Evolutionary conservation across 2,113 vertebrate genomes (phyloP), one percentile per base, ranked within the genome.

Genomic region (Hemichromis elongatus): DNA sequence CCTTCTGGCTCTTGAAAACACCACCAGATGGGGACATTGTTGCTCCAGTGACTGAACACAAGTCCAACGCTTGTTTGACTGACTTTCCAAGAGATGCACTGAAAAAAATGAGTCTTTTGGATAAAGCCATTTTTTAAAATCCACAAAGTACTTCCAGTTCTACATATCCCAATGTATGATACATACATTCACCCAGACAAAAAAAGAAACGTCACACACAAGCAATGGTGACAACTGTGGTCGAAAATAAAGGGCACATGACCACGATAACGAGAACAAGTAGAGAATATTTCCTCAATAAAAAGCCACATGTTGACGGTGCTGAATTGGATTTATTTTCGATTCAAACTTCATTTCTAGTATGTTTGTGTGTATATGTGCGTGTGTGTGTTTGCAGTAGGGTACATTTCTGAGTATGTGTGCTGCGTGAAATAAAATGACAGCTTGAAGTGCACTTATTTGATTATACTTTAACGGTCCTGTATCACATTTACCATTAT

Each of bases 361-460:
- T 54, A 13, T 28, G 37, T 19, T 11, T 37, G 55, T 55, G 53
- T 55, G n/a, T 57, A 12, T 24, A 12, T 54, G 10, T 54, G n/a
- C 1, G 4, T n/a, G 19, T 37, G 5, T 55, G 7, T 61, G 24
- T 77, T 2, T 26, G 9, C 12, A 18, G 16, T 26, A 33, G 18
- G 70, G 57, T 54, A 40, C 14, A 14, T 56, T 63, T 47, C 40
- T 47, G 53, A 45, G 13, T 40, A 13, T 13, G 24, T 12, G 12
- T 9, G 26, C 12, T 28, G 21, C 52, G 47, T 7, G 24, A 89
- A 82, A 55, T 61, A 1, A 80, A 92, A 80, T 47, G 47, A 86
- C 91, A 92, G 90, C 86, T 90, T 91, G 90, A 57, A 77, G 28
- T 18, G 50, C 40, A 26, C 12, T 90, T 16, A 92, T 92, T 54